These are phyloP conservation scores for Lampris megalopsis DNA, from an alignment of 2,113 vertebrate species.

Conservation along the genomic window DNA sequence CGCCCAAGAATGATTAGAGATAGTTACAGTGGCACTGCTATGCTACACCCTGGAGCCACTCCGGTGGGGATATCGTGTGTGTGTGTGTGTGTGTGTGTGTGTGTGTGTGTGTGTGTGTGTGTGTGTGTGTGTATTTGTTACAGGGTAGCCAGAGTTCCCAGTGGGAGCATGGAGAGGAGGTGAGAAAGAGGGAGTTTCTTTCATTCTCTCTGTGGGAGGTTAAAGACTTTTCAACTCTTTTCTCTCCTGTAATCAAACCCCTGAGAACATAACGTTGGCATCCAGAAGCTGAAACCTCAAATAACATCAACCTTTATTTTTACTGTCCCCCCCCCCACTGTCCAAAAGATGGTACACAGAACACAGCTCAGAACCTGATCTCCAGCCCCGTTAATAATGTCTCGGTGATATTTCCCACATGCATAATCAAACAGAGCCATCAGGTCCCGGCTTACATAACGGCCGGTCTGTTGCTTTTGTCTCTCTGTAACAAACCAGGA, in stretches of 20 bases:
- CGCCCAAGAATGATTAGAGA: constrained; percentile 65
- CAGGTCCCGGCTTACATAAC: constrained; percentile 24
- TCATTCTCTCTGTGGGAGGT: constrained; percentile 60
- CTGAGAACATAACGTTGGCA: constrained; percentile 72
- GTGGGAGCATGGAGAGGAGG: constrained; percentile 66
- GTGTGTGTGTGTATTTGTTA: constrained; percentile 51
- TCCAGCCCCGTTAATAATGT: background rate
- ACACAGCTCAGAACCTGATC: background rate
- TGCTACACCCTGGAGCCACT: constrained; percentile 70
- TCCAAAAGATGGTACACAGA: background rate
- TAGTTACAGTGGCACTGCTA: constrained; percentile 79
- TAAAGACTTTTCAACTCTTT: constrained; percentile 59
- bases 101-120: constrained; percentile 28
- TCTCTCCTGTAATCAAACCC: constrained; percentile 74
- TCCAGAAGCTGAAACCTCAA: constrained; percentile 30
- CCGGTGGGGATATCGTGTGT: constrained; percentile 60
- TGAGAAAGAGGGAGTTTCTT: constrained; percentile 53
- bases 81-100: constrained; percentile 54
- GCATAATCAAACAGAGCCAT: constrained; percentile 5
- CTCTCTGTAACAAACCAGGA: constrained; percentile 33
- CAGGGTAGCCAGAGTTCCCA: constrained; percentile 67
- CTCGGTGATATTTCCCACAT: background rate
- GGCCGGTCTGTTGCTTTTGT: constrained; percentile 35
- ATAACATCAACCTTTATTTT: background rate
- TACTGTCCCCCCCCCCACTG: background rate